Percentiles rank a stretch among this genome's conserved stretches.
Conservation (phyloP, 2,797 vertebrate species). For the Anguilla megastoma region DNA sequence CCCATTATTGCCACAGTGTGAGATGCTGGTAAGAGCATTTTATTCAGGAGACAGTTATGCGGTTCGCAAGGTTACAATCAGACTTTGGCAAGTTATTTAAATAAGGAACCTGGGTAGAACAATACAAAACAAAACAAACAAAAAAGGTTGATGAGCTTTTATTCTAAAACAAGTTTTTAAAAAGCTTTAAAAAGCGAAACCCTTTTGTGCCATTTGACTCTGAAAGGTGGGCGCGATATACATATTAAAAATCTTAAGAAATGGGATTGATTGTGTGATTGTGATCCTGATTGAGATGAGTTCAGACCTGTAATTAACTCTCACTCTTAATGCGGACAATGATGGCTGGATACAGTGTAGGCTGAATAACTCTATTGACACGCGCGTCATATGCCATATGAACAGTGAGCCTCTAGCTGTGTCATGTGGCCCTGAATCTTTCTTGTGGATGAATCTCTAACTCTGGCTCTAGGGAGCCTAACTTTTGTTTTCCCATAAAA, state of each 20-base stretch:
- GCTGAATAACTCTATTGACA: background rate
- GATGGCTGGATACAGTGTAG: too few species aligned
- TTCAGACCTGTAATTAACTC: background rate
- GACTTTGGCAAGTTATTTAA: conserved; percentile 47
- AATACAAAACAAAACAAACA: background rate
- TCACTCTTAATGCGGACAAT: background rate
- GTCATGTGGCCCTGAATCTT: background rate
- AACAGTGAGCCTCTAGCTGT: background rate
- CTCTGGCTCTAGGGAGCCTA: too few species aligned
- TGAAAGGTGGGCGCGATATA: background rate
- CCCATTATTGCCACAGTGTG: conserved; percentile 70
- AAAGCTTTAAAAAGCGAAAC: background rate
- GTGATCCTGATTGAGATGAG: background rate
- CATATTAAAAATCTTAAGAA: background rate
- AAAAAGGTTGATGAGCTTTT: background rate
- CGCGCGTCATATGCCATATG: background rate
- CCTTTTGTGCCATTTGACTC: background rate
- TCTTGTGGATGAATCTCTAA: background rate
- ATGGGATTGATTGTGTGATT: background rate
- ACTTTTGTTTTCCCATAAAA: background rate
- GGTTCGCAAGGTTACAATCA: conserved; percentile 62
- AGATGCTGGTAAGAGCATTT: conserved; percentile 55
- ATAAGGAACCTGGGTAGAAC: background rate
- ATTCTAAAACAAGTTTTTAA: background rate
- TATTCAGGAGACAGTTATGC: conserved; percentile 60